Evolutionary conservation across 2,888 invertebrate species (phyloP).

Genomic region (Epsilonema sp.): DNA sequence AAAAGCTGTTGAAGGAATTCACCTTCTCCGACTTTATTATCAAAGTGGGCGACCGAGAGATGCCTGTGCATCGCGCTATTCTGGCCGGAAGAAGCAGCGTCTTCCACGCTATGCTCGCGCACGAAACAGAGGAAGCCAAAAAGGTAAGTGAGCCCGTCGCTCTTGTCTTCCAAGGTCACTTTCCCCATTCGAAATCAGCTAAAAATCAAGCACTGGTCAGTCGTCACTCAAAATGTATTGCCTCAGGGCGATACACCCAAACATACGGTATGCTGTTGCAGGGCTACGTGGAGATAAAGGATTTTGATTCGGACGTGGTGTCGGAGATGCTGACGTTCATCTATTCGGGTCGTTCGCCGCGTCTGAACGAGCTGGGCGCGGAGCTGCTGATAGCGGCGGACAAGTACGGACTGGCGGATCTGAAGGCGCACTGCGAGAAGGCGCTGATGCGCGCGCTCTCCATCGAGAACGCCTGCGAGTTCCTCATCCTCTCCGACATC

Average conservation of each 20-base stretch:
- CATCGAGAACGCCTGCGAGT: conserved; percentile 22
- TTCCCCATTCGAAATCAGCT: not conserved
- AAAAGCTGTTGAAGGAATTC: conserved; percentile 18
- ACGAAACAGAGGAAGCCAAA: conserved; percentile 24
- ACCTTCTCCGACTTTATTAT: conserved; percentile 24
- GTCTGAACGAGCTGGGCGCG: conserved; percentile 21
- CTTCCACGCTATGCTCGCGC: conserved; percentile 25
- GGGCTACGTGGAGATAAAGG: conserved; percentile 20
- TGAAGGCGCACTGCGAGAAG: conserved; percentile 20
- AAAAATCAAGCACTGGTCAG: not conserved
- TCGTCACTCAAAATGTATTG: not conserved
- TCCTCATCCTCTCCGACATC: conserved; percentile 24
- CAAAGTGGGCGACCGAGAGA: conserved; percentile 13
- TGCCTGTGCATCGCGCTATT: conserved; percentile 23
- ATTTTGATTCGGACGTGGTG: conserved; percentile 25
- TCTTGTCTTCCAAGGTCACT: no score
- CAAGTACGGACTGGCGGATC: conserved; percentile 25
- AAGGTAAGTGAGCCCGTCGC: no score
- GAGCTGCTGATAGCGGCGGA: conserved; percentile 28
- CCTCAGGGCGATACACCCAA: no score
- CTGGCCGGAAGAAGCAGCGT: conserved; percentile 26
- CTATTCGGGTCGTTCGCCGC: conserved; percentile 21
- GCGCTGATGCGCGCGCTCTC: conserved; percentile 18
- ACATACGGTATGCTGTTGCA: no score
- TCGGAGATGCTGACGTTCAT: conserved; percentile 26